These are phyloP conservation scores for Pseudomyrmex concolor DNA, from an alignment of 1,140 invertebrate species.

Conservation along the genomic window DNA sequence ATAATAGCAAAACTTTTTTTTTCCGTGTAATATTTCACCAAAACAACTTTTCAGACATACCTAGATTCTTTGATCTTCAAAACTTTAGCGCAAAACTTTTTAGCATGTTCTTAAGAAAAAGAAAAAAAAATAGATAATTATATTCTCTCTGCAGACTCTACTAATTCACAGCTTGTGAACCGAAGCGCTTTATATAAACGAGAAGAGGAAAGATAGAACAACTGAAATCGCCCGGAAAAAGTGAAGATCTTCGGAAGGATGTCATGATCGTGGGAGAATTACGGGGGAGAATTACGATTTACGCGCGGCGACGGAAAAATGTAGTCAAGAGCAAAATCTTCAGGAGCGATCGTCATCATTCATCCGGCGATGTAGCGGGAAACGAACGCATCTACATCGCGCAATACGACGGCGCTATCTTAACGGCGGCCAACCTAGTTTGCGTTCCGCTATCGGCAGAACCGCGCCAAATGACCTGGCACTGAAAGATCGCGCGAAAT, in stretches of 20 bases:
- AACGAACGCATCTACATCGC: slow-evolving; percentile 26
- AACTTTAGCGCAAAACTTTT: neutral
- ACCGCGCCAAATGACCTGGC: slow-evolving; percentile 15
- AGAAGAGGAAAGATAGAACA: neutral
- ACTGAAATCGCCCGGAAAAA: neutral
- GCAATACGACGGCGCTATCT: slow-evolving; percentile 39
- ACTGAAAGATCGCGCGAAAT: slow-evolving; percentile 17
- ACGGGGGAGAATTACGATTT: slow-evolving; percentile 25
- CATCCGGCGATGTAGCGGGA: slow-evolving; percentile 33
- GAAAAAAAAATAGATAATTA: neutral
- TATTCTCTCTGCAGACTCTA: neutral
- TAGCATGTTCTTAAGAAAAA: neutral
- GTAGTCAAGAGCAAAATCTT: slow-evolving; percentile 40
- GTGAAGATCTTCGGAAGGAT: neutral
- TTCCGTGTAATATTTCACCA: neutral
- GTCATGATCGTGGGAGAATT: slow-evolving; percentile 35
- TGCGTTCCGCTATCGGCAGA: slow-evolving; percentile 35
- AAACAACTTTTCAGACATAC: neutral
- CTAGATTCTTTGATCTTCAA: neutral
- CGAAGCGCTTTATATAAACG: neutral
- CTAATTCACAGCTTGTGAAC: neutral
- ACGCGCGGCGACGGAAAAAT: neutral
- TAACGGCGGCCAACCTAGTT: slow-evolving; percentile 49
- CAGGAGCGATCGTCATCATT: slow-evolving; percentile 41
- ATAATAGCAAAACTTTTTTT: no score